Conservation (phyloP, 2,797 vertebrate species). For the Paguma larvata region DNA sequence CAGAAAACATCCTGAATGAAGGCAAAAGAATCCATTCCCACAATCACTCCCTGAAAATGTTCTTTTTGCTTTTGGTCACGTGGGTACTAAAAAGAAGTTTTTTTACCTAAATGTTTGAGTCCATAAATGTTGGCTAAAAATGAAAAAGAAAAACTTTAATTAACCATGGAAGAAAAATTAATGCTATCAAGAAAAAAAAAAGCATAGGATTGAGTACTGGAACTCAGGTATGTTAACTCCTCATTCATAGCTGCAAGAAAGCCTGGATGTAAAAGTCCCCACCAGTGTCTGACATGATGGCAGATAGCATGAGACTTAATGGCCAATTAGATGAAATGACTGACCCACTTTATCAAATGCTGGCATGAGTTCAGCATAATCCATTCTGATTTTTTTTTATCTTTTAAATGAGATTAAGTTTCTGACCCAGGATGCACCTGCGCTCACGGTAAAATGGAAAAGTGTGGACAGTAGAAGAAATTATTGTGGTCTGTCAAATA, state of each 20-base stretch:
- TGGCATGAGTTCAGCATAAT: slow-evolving; percentile 40
- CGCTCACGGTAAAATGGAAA: neutral
- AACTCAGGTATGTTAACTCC: neutral
- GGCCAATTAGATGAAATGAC: neutral
- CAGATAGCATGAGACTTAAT: neutral
- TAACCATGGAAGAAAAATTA: slow-evolving; percentile 4
- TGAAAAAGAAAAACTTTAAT: neutral
- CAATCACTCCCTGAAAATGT: slow-evolving; percentile 25
- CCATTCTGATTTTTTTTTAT: neutral
- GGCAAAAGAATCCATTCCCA: neutral
- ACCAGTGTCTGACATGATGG: neutral
- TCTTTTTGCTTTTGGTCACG: slow-evolving; percentile 2
- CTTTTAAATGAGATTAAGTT: neutral
- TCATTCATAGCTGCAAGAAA: neutral
- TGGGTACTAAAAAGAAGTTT: neutral
- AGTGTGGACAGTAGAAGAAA: neutral
- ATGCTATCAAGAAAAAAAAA: neutral
- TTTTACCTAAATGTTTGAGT: slow-evolving; percentile 25
- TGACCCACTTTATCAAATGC: neutral
- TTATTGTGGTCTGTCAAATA: neutral
- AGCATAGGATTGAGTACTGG: neutral
- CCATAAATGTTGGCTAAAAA: neutral
- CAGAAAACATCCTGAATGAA: slow-evolving; percentile 28
- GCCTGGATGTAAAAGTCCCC: neutral
- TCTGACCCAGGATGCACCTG: neutral